Conservation (phyloP, 2,797 vertebrate genomes). For the Gymnopithys bicolor region DNA sequence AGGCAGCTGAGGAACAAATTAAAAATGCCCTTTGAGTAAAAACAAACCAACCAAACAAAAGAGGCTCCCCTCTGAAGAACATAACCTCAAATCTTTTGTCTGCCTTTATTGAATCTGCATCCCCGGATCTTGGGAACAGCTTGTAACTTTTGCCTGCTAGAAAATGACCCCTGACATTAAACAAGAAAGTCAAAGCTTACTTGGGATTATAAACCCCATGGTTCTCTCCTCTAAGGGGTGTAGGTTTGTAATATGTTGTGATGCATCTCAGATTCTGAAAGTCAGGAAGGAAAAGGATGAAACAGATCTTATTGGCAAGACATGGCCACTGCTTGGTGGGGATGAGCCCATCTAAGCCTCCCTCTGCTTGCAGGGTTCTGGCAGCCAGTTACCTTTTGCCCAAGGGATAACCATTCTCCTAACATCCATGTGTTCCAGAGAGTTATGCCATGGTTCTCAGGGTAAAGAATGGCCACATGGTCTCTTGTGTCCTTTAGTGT, state of each 20-base stretch:
- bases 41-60: conserved; percentile 66
- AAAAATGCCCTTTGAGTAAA: conserved; percentile 64
- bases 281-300: neutral
- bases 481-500: neutral
- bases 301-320: neutral
- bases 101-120: conserved; percentile 54
- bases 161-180: conserved; percentile 43
- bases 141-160: conserved; percentile 33
- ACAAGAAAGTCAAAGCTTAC: neutral
- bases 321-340: neutral
- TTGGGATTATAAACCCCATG: neutral
- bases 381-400: neutral
- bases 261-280: neutral
- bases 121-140: conserved; percentile 55
- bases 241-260: neutral
- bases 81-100: conserved; percentile 67
- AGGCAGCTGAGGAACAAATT: conserved; percentile 47
- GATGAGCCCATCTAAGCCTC: neutral
- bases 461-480: neutral
- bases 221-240: neutral
- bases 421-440: neutral
- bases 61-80: conserved; percentile 57
- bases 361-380: neutral
- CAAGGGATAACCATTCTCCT: neutral
- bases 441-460: neutral